Evolutionary conservation across 2,797 vertebrate genomes (phyloP), one percentile per base, ranked within the genome.

Genomic region (Protonibea diacanthus): DNA sequence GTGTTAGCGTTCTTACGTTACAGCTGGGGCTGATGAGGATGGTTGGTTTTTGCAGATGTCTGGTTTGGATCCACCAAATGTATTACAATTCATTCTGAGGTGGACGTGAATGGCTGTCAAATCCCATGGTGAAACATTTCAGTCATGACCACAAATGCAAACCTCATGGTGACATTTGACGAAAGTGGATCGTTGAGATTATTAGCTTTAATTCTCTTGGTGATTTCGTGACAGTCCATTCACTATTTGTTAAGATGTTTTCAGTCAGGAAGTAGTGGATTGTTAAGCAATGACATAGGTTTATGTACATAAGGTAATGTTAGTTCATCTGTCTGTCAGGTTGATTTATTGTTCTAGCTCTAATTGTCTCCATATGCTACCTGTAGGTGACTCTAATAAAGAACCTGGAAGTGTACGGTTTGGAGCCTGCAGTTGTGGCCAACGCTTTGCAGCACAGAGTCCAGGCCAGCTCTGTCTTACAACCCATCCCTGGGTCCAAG

Each of bases 311-410:
- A 38, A 38, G 33, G 33, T 38, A 8, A 38, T 27, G 14, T 14
- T 21, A 1, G 3, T 29, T 62, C 6, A 14, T 25, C 4, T 23
- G 3, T 58, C 23, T 2, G 0, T 14, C 44, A 21, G 12, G 3
- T 1, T 42, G 1, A 20, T 53, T 55, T 27, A 48, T 20, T 47
- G 5, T 29, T 29, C 15, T 23, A 2, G n/a, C 25, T 61, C 3
- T 45, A 40, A 55, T 45, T 72, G 23, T 60, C 56, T 82, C 61
- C 23, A 42, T 78, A 11, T 81, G 17, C 25, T 21, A 0, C 8
- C 2, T 74, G 0, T 55, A 99, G 98, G 97, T 99, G 72, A 99
- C 98, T 1, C 74, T 98, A 21, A 94, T 99, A 84, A 98, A 97
- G 91, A 99, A 99, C 91, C 94, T 99, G 57, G 98, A 99, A 80